A percentile compares a stretch with the other conserved stretches of the same genome.
Evolutionary conservation across 2,888 invertebrate species (phyloP).

Genomic region (Noctua pronuba): DNA sequence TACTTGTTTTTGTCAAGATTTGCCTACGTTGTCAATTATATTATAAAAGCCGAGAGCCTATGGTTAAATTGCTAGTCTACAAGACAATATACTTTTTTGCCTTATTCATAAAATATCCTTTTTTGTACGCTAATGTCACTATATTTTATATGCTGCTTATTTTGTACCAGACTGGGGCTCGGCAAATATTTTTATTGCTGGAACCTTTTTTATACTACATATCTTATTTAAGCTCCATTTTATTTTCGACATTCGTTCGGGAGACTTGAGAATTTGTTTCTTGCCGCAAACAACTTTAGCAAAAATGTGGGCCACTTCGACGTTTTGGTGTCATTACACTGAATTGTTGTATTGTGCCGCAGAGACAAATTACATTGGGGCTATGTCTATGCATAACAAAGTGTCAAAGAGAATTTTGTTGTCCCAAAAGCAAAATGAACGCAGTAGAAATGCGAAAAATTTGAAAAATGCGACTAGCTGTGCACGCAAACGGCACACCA

Average conservation of each 20-base stretch:
- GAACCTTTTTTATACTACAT: constrained; percentile 25
- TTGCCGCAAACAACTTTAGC: not conserved
- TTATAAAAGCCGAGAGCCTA: constrained; percentile 22
- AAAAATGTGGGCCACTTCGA: constrained; percentile 13
- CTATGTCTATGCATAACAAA: constrained; percentile 8
- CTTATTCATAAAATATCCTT: constrained; percentile 17
- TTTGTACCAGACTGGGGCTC: constrained; percentile 14
- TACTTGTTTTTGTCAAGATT: constrained; percentile 31
- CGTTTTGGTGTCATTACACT: not conserved
- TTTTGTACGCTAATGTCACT: constrained; percentile 17
- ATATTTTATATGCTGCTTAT: constrained; percentile 31
- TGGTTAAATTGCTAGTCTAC: constrained; percentile 28
- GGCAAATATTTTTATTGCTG: constrained; percentile 31
- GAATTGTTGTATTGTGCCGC: not conserved
- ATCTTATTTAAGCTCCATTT: constrained; percentile 36
- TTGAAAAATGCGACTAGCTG: constrained; percentile 43
- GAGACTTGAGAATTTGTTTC: constrained; percentile 21
- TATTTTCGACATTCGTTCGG: constrained; percentile 20
- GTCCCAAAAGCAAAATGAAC: constrained; percentile 16
- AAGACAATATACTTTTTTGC: not conserved
- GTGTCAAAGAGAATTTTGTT: constrained; percentile 4
- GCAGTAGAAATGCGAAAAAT: constrained; percentile 34
- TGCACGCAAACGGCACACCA: constrained; percentile 40
- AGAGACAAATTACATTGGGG: constrained; percentile 16
- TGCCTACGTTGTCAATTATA: constrained; percentile 26